Conservation (phyloP, 2,888 invertebrate genomes). For the Trissonchulus latispiculum region DNA sequence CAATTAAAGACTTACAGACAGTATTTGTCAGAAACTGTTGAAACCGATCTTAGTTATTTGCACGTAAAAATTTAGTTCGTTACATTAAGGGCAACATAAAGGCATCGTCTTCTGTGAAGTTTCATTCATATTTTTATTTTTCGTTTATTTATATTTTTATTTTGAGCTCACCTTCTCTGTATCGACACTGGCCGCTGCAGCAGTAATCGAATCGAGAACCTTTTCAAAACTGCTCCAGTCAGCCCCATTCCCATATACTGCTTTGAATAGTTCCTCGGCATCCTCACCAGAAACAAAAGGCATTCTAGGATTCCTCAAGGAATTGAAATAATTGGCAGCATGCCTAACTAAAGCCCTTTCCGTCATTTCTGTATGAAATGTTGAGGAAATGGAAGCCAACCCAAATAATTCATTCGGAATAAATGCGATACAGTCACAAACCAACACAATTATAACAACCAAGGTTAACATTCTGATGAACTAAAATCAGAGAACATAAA, state of each 20-base stretch:
- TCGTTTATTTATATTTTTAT: no score
- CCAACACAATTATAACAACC: no score
- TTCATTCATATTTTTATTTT: no score
- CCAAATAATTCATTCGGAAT: not conserved
- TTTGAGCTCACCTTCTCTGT: not conserved
- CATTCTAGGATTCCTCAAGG: not conserved
- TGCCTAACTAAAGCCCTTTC: not conserved
- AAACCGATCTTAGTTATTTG: no score
- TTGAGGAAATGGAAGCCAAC: not conserved
- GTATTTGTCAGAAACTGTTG: no score
- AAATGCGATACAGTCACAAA: no score
- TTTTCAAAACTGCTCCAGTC: not conserved
- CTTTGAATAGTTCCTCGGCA: not conserved
- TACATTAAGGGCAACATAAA: no score
- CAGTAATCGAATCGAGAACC: not conserved
- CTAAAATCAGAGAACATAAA: no score
- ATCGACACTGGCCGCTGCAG: not conserved
- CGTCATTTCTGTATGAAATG: constrained; percentile 1
- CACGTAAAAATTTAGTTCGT: no score
- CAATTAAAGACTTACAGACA: no score
- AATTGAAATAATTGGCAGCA: not conserved
- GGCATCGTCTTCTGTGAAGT: no score
- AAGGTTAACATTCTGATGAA: no score
- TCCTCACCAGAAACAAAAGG: not conserved
- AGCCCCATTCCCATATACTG: not conserved